Evolutionary conservation across 1,140 invertebrate species (phyloP).

Genomic region (Ectropis grisescens): DNA sequence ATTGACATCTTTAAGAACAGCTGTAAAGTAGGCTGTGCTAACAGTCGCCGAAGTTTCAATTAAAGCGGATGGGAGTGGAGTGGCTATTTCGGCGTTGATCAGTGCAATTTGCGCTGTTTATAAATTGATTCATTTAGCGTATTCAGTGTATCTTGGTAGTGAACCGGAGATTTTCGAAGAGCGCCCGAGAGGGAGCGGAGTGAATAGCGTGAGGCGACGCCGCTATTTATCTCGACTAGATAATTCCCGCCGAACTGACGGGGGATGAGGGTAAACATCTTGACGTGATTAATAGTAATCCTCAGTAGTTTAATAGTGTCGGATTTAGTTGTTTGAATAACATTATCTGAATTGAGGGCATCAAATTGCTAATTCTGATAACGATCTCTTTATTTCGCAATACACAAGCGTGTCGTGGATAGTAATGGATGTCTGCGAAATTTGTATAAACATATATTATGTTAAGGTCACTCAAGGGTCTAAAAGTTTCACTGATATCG

Average conservation of each 20-base stretch:
- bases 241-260: constrained; percentile 42
- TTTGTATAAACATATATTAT: no score
- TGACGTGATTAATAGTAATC: constrained; percentile 53
- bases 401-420: no score
- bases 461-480: no score
- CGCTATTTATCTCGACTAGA: constrained; percentile 43
- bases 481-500: no score
- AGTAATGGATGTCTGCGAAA: no score
- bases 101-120: constrained; percentile 17
- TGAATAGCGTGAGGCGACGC: constrained; percentile 27
- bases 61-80: neutral
- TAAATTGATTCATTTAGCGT: constrained; percentile 24
- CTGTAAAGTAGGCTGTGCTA: constrained; percentile 13
- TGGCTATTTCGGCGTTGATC: neutral
- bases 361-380: constrained; percentile 13
- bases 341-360: constrained; percentile 19
- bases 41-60: neutral
- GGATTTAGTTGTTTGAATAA: constrained; percentile 35
- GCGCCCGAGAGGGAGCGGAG: constrained; percentile 21
- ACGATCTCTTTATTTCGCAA: no score
- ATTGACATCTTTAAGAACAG: constrained; percentile 19
- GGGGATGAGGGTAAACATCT: constrained; percentile 52
- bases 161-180: constrained; percentile 27
- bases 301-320: constrained; percentile 43
- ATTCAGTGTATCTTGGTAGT: constrained; percentile 9